A percentile compares a stretch with the other conserved stretches of the same genome.
phyloP scores from a whole-genome alignment of 2,888 invertebrate species.

The Hydrotaea cyrtoneurina region DNA sequence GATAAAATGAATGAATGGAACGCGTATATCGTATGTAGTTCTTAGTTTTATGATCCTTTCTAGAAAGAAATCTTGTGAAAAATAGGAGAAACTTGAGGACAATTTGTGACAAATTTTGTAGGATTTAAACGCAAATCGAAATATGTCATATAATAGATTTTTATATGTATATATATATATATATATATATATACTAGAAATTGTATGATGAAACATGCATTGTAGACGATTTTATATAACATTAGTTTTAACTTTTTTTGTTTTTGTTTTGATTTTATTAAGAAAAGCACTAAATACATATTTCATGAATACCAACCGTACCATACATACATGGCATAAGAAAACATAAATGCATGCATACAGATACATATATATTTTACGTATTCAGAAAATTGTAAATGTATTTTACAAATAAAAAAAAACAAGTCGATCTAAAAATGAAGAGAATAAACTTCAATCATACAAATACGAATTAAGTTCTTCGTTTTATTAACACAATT shows the following conservation, averaged over 20 bases:
- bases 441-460: conserved; percentile 4
- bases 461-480: too few species aligned
- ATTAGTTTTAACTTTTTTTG: background rate
- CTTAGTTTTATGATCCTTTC: conserved; percentile 4
- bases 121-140: background rate
- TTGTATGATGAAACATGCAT: background rate
- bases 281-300: conserved; percentile 16
- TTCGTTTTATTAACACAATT: too few species aligned
- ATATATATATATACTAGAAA: conserved; percentile 12
- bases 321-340: background rate
- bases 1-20: conserved; percentile 1
- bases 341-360: background rate
- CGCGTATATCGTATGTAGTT: background rate
- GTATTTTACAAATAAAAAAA: conserved; percentile 8
- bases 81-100: too few species aligned
- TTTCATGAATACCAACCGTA: conserved; percentile 6
- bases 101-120: background rate
- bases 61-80: conserved; percentile 1
- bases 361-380: background rate
- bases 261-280: conserved; percentile 1
- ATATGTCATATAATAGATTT: conserved; percentile 6
- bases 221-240: background rate
- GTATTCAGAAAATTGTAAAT: conserved; percentile 5
- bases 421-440: background rate
- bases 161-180: conserved; percentile 32